Evolutionary conservation across 2,888 invertebrate genomes (phyloP).

Genomic region (Nomada ferruginata): DNA sequence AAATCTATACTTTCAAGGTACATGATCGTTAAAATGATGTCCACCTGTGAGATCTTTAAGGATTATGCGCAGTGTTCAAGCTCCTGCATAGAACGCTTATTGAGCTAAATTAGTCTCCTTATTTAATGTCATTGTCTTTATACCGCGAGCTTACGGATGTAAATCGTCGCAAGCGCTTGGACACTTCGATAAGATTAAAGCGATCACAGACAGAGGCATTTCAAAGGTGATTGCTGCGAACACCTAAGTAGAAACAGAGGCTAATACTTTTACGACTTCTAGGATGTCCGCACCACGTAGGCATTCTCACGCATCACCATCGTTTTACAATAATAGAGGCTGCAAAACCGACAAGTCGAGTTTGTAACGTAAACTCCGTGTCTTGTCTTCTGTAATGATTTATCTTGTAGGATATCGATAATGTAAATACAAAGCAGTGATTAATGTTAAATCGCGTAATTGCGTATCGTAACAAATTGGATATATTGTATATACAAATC

Average conservation of each 20-base stretch:
- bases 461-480: constrained; percentile 56
- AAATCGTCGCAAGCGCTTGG: constrained; percentile 76
- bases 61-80: constrained; percentile 80
- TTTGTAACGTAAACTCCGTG: constrained; percentile 74
- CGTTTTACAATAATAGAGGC: constrained; percentile 68
- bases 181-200: constrained; percentile 79
- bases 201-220: constrained; percentile 81
- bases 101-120: constrained; percentile 69
- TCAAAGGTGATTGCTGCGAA: constrained; percentile 71
- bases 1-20: constrained; percentile 84
- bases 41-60: constrained; percentile 82
- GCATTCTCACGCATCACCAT: constrained; percentile 71
- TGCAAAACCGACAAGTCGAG: constrained; percentile 72
- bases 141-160: constrained; percentile 49
- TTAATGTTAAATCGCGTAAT: constrained; percentile 56
- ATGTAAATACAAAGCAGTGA: constrained; percentile 53
- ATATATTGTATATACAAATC: constrained; percentile 48
- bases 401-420: constrained; percentile 58
- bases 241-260: constrained; percentile 68
- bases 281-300: constrained; percentile 69
- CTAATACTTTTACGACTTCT: constrained; percentile 72
- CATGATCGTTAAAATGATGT: constrained; percentile 82
- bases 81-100: constrained; percentile 70
- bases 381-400: constrained; percentile 59
- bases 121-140: constrained; percentile 61